Evolutionary conservation across 2,797 vertebrate species (phyloP).

Genomic region (Trachops cirrhosus): DNA sequence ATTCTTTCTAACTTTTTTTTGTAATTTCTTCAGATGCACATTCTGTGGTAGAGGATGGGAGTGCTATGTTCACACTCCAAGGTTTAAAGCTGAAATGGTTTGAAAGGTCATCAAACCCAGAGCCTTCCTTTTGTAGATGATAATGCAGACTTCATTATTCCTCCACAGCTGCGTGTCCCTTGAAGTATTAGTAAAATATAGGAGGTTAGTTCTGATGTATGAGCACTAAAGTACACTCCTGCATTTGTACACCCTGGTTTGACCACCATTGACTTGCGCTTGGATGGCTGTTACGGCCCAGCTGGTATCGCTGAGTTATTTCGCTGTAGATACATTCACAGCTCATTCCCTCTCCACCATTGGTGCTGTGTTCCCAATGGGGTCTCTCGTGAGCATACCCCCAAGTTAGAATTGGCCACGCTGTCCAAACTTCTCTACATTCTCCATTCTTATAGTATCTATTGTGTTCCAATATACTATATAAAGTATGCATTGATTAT

Average conservation of each 20-base stretch:
- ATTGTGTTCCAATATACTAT: not conserved
- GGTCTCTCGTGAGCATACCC: not conserved
- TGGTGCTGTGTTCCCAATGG: not conserved
- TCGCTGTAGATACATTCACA: not conserved
- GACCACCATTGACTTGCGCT: not conserved
- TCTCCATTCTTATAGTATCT: not conserved
- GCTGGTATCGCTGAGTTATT: not conserved
- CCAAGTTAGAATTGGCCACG: not conserved
- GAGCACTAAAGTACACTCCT: not conserved
- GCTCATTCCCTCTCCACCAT: not conserved
- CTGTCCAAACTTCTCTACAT: not conserved
- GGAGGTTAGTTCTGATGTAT: constrained; percentile 41
- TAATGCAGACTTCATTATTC: constrained; percentile 56
- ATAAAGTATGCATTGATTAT: not conserved
- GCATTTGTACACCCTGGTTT: not conserved
- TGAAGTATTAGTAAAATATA: constrained; percentile 53
- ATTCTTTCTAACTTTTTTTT: not conserved
- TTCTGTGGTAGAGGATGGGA: not conserved
- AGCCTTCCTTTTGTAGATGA: constrained; percentile 56
- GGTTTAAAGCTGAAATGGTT: constrained; percentile 54
- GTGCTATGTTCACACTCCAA: constrained; percentile 1
- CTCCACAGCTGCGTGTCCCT: not conserved
- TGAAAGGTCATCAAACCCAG: constrained; percentile 64
- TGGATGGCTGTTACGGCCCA: not conserved
- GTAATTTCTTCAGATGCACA: constrained; percentile 8